phyloP scores from a whole-genome alignment of 2,888 invertebrate species.

The Nebria salina region DNA sequence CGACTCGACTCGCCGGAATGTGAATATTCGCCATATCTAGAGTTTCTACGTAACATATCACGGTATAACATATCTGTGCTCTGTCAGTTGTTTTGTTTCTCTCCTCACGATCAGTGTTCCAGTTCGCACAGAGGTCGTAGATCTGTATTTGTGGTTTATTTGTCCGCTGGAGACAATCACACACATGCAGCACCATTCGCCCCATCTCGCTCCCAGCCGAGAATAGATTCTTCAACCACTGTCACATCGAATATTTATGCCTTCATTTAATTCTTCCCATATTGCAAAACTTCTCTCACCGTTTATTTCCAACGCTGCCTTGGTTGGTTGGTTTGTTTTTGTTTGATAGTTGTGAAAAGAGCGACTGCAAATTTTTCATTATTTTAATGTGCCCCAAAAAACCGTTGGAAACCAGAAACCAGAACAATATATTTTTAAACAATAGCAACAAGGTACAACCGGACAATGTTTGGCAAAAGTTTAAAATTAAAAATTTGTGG shows the following conservation, averaged over 20 bases:
- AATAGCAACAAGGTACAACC: neutral
- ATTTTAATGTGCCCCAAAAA: neutral
- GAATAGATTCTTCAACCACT: slow-evolving; percentile 3
- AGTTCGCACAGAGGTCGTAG: slow-evolving; percentile 23
- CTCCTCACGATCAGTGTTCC: neutral
- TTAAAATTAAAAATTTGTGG: neutral
- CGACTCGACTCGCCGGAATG: slow-evolving; percentile 18
- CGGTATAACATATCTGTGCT: neutral
- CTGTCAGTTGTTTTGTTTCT: slow-evolving; percentile 5
- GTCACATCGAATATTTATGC: neutral
- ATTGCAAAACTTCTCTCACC: neutral
- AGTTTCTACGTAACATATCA: neutral
- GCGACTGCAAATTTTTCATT: neutral
- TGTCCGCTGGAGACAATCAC: slow-evolving; percentile 30
- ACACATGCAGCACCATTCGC: slow-evolving; percentile 23
- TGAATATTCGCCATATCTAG: neutral
- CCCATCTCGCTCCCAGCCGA: neutral
- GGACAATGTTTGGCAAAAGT: too few species aligned
- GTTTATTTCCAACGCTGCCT: neutral
- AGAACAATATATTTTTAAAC: neutral
- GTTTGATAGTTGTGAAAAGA: neutral
- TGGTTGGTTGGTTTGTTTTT: neutral
- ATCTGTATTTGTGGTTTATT: slow-evolving; percentile 42
- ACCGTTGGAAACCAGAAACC: neutral
- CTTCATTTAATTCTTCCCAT: neutral